phyloP scores from a whole-genome alignment of 92 coral and sea anemone species.

The Isaurus tuberculatus region DNA sequence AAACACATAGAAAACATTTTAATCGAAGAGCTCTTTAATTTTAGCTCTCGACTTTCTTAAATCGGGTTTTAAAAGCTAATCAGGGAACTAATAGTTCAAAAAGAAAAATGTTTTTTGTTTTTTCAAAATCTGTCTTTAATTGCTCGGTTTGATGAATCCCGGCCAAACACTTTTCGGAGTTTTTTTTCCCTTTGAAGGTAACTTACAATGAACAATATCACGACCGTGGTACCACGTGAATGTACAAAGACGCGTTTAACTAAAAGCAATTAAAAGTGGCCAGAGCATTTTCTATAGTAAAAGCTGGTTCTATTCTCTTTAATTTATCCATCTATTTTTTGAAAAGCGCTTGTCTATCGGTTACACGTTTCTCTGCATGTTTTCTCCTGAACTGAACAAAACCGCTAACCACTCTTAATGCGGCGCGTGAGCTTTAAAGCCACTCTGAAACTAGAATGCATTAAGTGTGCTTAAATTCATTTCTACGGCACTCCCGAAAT shows the following conservation, averaged over 20 bases:
- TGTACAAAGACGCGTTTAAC: too few relatives aligned
- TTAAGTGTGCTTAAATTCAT: background rate
- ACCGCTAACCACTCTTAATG: too few relatives aligned
- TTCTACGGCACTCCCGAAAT: background rate
- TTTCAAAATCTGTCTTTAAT: background rate
- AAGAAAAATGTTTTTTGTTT: background rate
- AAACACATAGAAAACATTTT: background rate
- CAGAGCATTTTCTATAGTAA: background rate
- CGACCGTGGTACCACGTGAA: too few relatives aligned
- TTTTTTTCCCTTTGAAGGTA: too few relatives aligned
- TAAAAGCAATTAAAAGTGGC: background rate
- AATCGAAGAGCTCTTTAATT: slow-evolving; percentile 9
- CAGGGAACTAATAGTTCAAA: too few relatives aligned
- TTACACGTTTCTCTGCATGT: background rate
- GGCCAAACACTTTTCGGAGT: too few relatives aligned
- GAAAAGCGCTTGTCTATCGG: background rate
- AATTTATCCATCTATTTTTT: background rate
- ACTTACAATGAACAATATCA: too few relatives aligned
- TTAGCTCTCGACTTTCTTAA: slow-evolving; percentile 3
- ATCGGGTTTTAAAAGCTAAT: slow-evolving; percentile 14
- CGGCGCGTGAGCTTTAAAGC: background rate
- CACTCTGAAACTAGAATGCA: background rate
- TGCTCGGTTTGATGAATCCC: background rate
- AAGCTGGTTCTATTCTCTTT: background rate
- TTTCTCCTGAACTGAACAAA: background rate